These are phyloP conservation scores for Hystrix brachyura DNA, from an alignment of 2,113 vertebrate genomes.

Conservation along the genomic window DNA sequence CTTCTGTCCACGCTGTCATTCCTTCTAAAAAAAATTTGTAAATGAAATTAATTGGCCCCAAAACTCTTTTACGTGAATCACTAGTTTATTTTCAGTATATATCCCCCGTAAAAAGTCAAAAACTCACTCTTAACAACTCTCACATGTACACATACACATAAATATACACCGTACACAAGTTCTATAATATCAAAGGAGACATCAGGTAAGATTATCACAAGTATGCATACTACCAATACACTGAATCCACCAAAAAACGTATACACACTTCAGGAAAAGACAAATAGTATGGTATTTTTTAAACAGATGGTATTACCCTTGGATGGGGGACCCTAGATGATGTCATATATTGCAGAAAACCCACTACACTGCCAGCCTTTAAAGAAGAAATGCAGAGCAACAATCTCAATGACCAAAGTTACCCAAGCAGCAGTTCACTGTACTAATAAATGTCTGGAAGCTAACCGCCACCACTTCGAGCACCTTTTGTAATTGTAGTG, in stretches of 20 bases:
- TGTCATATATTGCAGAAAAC: background rate
- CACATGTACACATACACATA: background rate
- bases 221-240: background rate
- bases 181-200: background rate
- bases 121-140: background rate
- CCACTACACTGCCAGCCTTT: background rate
- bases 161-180: background rate
- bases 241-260: background rate
- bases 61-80: background rate
- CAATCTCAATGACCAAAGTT: background rate
- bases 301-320: background rate
- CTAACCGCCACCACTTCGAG: no score
- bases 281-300: background rate
- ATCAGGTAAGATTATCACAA: background rate
- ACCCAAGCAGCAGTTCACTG: background rate
- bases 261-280: background rate
- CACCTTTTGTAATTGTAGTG: background rate
- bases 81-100: background rate
- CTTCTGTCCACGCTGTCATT: slow-evolving; percentile 97
- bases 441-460: background rate
- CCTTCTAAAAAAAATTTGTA: slow-evolving; percentile 89
- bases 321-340: background rate
- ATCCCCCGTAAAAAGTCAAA: slow-evolving; percentile 29
- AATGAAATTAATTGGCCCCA: slow-evolving; percentile 52
- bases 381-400: background rate